Evolutionary conservation across 2,113 vertebrate genomes (phyloP).

Genomic region (Ceuthmochares aereus): DNA sequence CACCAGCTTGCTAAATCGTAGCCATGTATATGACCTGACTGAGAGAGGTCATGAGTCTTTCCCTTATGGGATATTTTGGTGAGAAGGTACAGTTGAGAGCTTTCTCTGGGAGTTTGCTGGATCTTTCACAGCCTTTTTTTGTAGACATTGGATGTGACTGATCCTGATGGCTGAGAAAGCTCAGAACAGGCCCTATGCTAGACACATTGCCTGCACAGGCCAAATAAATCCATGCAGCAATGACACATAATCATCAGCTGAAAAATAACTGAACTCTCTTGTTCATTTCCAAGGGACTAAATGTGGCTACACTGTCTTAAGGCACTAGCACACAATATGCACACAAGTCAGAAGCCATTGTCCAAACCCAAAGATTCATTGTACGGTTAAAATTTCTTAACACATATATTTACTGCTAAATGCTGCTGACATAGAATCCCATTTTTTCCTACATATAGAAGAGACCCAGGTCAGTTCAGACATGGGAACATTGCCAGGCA

Average conservation of each 20-base stretch:
- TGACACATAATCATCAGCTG: constrained; percentile 44
- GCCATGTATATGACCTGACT: neutral
- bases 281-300: constrained; percentile 15
- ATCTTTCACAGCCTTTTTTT: constrained; percentile 5
- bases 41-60: neutral
- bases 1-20: neutral
- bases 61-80: neutral
- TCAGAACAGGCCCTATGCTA: neutral
- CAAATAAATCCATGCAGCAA: constrained; percentile 31
- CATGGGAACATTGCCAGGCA: neutral
- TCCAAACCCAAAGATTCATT: neutral
- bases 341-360: neutral
- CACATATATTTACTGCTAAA: constrained; percentile 6
- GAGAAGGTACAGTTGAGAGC: neutral
- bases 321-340: neutral
- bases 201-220: neutral
- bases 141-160: neutral
- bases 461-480: neutral
- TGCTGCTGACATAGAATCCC: constrained; percentile 1
- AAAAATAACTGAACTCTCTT: constrained; percentile 38
- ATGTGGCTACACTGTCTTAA: constrained; percentile 11
- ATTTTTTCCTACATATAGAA: neutral
- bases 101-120: neutral
- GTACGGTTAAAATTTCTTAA: neutral
- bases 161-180: neutral